Conservation (phyloP, 2,888 invertebrate species). For the Drosophila crucigera region DNA sequence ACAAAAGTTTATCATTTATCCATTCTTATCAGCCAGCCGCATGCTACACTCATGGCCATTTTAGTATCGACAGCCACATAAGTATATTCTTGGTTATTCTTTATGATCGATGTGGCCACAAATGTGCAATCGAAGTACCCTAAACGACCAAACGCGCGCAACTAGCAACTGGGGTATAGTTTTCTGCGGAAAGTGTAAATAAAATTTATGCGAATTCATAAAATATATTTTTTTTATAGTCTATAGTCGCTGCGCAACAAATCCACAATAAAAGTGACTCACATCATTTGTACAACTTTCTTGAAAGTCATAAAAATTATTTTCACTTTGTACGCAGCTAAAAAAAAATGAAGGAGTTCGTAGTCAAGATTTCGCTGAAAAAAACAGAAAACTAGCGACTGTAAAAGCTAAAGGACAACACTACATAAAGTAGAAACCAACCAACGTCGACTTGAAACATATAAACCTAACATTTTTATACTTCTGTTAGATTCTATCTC, state of each 20-base stretch:
- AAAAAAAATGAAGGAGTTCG: conserved; percentile 18
- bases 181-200: conserved; percentile 19
- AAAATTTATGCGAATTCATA: conserved; percentile 38
- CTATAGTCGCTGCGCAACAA: conserved; percentile 28
- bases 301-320: conserved; percentile 60
- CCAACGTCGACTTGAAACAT: conserved; percentile 43
- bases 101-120: conserved; percentile 69
- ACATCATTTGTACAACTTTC: conserved; percentile 59
- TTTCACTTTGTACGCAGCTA: conserved; percentile 35
- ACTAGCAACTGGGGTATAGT: conserved; percentile 63
- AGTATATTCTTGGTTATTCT: conserved; percentile 31
- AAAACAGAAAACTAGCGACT: conserved; percentile 11
- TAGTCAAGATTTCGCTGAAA: conserved; percentile 11
- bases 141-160: conserved; percentile 24
- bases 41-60: conserved; percentile 31
- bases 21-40: conserved; percentile 16
- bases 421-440: conserved; percentile 19
- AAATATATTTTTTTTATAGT: conserved; percentile 42
- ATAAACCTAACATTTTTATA: conserved; percentile 55
- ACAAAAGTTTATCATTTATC: conserved; percentile 6
- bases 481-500: conserved; percentile 48
- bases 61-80: conserved; percentile 11
- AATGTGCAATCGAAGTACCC: conserved; percentile 52
- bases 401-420: conserved; percentile 8
- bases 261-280: conserved; percentile 53